Evolutionary conservation across 2,113 vertebrate species (phyloP).

Genomic region (Hyaena hyaena): DNA sequence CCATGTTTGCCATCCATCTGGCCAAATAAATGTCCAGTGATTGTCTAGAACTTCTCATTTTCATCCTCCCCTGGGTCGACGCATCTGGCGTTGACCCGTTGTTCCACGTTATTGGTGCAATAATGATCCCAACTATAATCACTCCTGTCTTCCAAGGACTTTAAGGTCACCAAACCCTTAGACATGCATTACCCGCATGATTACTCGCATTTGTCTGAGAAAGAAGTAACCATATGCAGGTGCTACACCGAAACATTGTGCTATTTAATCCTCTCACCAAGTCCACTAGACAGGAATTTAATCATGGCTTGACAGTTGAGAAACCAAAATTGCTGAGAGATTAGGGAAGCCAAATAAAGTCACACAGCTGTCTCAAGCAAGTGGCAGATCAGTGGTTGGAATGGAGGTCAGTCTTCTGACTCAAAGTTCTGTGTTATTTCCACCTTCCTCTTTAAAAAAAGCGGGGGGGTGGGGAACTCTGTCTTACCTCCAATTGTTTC

Average conservation of each 20-base stretch:
- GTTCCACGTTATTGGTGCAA: background rate
- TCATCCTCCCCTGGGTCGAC: background rate
- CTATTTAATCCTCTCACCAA: background rate
- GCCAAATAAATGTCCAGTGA: background rate
- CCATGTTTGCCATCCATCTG: fast-evolving
- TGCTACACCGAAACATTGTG: too few relatives aligned
- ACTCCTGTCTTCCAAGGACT: background rate
- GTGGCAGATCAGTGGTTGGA: background rate
- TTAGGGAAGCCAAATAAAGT: constrained; percentile 2
- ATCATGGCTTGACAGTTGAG: background rate
- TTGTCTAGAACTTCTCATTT: background rate
- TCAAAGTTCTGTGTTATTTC: constrained; percentile 44
- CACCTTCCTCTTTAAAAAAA: constrained; percentile 47
- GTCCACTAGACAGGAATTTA: background rate
- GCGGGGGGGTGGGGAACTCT: background rate
- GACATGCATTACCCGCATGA: fast-evolving
- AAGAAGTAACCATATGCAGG: background rate
- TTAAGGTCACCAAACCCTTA: background rate
- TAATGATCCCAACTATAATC: background rate
- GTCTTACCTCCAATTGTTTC: constrained; percentile 77
- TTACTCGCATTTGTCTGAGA: background rate
- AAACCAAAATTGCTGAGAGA: constrained; percentile 3
- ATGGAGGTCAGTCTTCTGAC: background rate
- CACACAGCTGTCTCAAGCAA: constrained; percentile 9
- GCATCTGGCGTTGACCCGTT: background rate